Base-by-base conservation (phyloP, 2,888 invertebrate genomes). In the Lasioglossum morio region DNA sequence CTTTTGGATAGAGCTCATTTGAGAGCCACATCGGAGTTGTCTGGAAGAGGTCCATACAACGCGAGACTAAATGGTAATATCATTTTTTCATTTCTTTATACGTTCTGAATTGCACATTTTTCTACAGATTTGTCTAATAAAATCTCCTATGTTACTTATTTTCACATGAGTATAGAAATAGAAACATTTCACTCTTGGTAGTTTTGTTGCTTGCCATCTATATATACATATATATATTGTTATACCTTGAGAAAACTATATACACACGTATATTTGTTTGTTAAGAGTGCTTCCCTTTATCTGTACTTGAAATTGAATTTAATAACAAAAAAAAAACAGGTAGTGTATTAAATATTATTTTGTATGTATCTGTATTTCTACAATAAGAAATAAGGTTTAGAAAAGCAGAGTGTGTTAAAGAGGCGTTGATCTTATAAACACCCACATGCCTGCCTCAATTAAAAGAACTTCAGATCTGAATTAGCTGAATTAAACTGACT, bases 21-120 rank as follows among this genome's bases (percentile, higher is more conserved):
- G 88, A 97, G 96, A 87, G 98, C 98, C 46, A 98, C 98, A 69
- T 98, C 98, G 30, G 97, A 97, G 90, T 96, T 98, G 84, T 96
- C 97, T 76, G 98, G 98, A 91, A 96, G 98, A 94, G 98, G 98
- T 84, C 97, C 98, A n/a, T 96, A 97, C 86, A 98, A 98, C 96
- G 98, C 98, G 60, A 96, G 97, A 93, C 96, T 98, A 92, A 97
- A 98, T 96, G 98, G 98, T 98, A 96, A 97, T 48, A 60, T 78
- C 57, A 43, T n/a, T 60, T 19, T 27, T 37, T n/a, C 34, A 76
- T 82, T 73, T 30, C 8, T 5, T 23, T 23, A 2, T 19, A n/a
- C 14, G 57, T 63, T 60, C 37, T 34, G 75, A 63, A 66, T 40
- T 60, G 48, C 80, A 76, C 80, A 75, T 82, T 57, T 81, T 30